Evolutionary conservation across 2,113 vertebrate species (phyloP), one percentile per base, ranked within the genome.

Genomic region (Symphodus melops): DNA sequence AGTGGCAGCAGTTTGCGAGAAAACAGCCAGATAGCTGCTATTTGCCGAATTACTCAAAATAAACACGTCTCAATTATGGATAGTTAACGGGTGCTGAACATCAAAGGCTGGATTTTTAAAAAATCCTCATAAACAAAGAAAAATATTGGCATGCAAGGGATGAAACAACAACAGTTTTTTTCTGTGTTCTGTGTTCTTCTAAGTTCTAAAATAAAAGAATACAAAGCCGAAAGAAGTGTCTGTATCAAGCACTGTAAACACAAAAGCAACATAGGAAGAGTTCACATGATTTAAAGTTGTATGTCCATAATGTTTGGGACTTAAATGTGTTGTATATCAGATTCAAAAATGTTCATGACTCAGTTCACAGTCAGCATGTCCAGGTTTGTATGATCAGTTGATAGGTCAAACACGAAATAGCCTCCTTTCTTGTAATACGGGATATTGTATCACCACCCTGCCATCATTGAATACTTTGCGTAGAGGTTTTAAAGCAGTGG

Each of bases 41-140:
- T 72, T 67, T 79, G 66, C 37, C 51, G 70, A 67, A 76, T 72
- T 68, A 41, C 11, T 69, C 53, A 20, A 62, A 62, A 77, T 55
- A 48, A 48, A 17, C 46, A 48, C 46, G 57, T 60, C 64, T 51
- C 75, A 68, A 80, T 84, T 84, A 75, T 75, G 39, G 37, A 69
- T 72, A 17, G 3, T 48, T 17, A 19, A 17, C 42, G 14, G 14
- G 16, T 48, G 46, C 46, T 6, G 19, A 48, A 44, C 72, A 65
- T 79, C 44, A 79, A 68, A 77, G 20, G 58, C 52, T 5, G 17
- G 17, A 48, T 19, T 48, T 48, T 19, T 41, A 17, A 7, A 19
- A 48, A 48, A 48, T 48, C 14, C 14, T 48, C 46, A 16, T 19
- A 48, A 46, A 19, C 14, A 16, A 14, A 10, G 62, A 68, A 48